These are phyloP conservation scores for Cerastis leucographa DNA, from an alignment of 2,888 invertebrate species.

Conservation along the genomic window DNA sequence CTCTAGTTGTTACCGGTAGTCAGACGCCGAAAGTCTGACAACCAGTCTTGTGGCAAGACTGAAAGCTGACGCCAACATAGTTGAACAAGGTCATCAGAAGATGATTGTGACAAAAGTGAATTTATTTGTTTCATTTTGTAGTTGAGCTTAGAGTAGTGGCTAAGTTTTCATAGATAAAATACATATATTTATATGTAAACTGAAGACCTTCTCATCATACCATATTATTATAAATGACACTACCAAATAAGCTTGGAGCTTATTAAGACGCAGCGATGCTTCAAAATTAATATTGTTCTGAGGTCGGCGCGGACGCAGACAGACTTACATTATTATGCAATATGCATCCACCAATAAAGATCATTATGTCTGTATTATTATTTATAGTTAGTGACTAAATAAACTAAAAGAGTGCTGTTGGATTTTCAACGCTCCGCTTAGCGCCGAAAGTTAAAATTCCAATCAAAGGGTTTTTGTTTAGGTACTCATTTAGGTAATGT, in stretches of 20 bases:
- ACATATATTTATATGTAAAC: no score
- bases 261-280: neutral
- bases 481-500: neutral
- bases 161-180: neutral
- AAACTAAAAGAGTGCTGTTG: neutral
- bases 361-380: neutral
- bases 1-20: neutral
- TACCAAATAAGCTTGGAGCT: neutral
- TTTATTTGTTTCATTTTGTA: neutral
- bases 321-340: conserved; percentile 14
- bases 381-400: neutral
- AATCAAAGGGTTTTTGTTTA: neutral
- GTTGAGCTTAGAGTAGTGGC: no score
- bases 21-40: neutral
- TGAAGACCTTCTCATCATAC: neutral
- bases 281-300: conserved; percentile 20
- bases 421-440: neutral
- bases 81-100: neutral
- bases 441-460: neutral
- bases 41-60: neutral
- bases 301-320: conserved; percentile 1
- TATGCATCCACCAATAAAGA: conserved; percentile 6
- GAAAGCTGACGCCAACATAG: neutral
- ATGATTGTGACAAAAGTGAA: neutral
- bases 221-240: neutral